Conservation (phyloP, 2,797 vertebrate species). For the Chaunax sp. region DNA sequence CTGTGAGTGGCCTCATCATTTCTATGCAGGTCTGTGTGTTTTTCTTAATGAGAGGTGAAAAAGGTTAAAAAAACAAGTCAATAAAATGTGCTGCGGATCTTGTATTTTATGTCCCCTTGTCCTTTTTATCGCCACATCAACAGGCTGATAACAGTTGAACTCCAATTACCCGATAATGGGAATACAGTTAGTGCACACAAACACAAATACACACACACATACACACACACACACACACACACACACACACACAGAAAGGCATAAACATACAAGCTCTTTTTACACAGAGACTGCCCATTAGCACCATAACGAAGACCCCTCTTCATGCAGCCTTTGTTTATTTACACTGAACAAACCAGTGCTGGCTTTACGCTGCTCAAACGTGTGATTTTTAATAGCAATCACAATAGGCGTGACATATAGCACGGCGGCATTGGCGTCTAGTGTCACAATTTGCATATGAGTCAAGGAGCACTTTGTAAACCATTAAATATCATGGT, state of each 20-base stretch:
- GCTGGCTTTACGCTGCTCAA: too few species aligned
- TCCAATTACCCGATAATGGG: conserved; percentile 43
- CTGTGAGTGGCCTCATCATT: conserved; percentile 9
- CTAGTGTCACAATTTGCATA: too few species aligned
- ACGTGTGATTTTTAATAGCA: too few species aligned
- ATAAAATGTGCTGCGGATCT: conserved; percentile 35
- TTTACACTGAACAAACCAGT: too few species aligned
- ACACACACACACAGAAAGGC: background rate
- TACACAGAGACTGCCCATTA: too few species aligned
- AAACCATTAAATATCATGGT: too few species aligned
- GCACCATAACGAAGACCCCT: too few species aligned
- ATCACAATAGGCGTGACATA: too few species aligned
- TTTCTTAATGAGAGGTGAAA: conserved; percentile 36
- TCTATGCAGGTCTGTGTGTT: conserved; percentile 9
- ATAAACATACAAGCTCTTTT: too few species aligned
- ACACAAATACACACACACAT: conserved; percentile 2
- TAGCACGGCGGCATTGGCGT: too few species aligned
- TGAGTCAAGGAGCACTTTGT: too few species aligned
- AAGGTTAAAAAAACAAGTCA: conserved; percentile 24
- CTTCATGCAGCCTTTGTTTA: too few species aligned
- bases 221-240: background rate
- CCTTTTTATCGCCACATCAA: conserved; percentile 54
- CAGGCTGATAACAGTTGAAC: conserved; percentile 52
- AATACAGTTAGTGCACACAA: conserved; percentile 5
- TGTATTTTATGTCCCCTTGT: conserved; percentile 39